These are phyloP conservation scores for Falco rusticolus DNA, from an alignment of 2,797 vertebrate species.

Conservation along the genomic window DNA sequence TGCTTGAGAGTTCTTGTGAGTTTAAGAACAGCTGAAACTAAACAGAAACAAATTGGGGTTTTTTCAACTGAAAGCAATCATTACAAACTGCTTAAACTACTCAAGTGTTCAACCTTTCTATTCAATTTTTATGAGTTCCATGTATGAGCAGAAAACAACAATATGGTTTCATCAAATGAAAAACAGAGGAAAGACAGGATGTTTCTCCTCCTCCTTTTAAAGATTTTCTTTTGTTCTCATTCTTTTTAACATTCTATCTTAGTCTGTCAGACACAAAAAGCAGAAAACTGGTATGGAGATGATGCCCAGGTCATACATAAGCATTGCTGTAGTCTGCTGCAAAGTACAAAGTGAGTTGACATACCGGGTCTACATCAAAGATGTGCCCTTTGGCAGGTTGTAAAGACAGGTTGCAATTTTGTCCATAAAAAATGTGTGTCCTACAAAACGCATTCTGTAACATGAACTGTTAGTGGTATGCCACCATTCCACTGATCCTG, in stretches of 20 bases:
- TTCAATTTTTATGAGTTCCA: slow-evolving; percentile 11
- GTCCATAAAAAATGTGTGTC: slow-evolving; percentile 31
- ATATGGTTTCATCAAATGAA: background rate
- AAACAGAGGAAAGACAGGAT: background rate
- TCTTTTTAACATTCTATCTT: background rate
- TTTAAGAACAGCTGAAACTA: background rate
- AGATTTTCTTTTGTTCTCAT: background rate
- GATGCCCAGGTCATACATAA: background rate
- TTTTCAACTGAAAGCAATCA: background rate
- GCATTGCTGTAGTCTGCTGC: background rate
- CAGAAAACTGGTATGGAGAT: background rate
- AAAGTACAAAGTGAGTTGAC: background rate
- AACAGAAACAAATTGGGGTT: background rate
- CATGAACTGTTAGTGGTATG: slow-evolving; percentile 60
- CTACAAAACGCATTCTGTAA: slow-evolving; percentile 64
- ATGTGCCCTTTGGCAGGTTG: slow-evolving; percentile 24
- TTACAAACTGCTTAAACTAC: slow-evolving; percentile 8
- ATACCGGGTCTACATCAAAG: background rate
- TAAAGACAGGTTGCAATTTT: slow-evolving; percentile 51
- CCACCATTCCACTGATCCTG: slow-evolving; percentile 61
- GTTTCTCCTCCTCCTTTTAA: background rate
- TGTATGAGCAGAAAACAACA: slow-evolving; percentile 5
- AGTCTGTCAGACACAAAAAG: background rate
- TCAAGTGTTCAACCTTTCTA: slow-evolving; percentile 1
- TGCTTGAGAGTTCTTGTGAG: background rate